Base-by-base conservation (phyloP, 30 jellyfish, hydroid and myxozoan genomes). In the Sanderia malayensis region DNA sequence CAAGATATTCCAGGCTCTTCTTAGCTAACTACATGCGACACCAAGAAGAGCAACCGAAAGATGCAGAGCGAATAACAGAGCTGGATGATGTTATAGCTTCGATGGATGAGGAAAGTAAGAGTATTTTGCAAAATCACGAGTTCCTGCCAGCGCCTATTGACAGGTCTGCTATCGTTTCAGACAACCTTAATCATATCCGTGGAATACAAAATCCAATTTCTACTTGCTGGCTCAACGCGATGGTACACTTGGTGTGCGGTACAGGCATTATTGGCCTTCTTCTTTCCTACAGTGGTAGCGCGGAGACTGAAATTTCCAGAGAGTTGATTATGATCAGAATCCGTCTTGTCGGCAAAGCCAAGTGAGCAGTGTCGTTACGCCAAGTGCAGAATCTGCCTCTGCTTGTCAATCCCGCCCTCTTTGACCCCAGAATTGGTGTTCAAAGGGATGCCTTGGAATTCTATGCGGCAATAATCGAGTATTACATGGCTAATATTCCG, bases 391-490 rank as follows among this genome's bases (percentile, higher is more conserved):
- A 58, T 8, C 70, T 58, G 29, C 70, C 32, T 17, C 11, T 58
- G 2, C 3, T 58, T 7, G 37, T 58, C 17, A 2, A 58, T 58
- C 37, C 13, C 37, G 21, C 19, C 17, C 24, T 31, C 19, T 58
- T 58, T 58, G 37, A 58, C 37, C 70, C 37, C 4, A n/a, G 66
- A 8, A n/a, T 6, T 3, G 30, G 26, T n/a, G 66, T 4, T n/a
- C 66, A 58, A 13, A 58, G 24, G 37, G 70, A 58, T 58, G 70
- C 70, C 17, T 31, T 58, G 9, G 34, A 58, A 24, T 58, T 58
- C 24, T 58, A 22, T 13, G 34, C 70, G 21, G 19, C 37, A 29
- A 10, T 58, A 1, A 1, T 58, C 29, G 24, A 21, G 17, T 31
- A 58, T 2, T 58, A 58, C 37, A 17, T 58, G 3, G 70, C 19